These are phyloP conservation scores for Caenorhabditis remanei DNA, from an alignment of 1,140 invertebrate genomes.

Conservation along the genomic window DNA sequence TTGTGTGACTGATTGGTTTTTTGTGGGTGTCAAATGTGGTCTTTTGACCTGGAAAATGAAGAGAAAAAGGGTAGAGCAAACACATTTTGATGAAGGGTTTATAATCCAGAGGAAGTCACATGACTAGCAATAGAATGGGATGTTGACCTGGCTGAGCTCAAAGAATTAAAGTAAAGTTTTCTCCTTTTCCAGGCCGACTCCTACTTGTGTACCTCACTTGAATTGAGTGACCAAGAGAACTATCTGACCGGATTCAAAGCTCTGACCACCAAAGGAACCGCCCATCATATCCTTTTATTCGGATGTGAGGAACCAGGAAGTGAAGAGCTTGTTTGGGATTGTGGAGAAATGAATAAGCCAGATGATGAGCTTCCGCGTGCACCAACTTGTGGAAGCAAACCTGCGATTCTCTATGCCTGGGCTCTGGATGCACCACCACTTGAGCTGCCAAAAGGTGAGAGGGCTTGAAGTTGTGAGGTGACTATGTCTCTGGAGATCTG, in stretches of 20 bases:
- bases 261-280: conserved; percentile 89
- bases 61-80: too few relatives aligned
- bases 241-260: conserved; percentile 90
- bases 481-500: too few relatives aligned
- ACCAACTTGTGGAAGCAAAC: conserved; percentile 76
- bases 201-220: conserved; percentile 85
- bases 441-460: conserved; percentile 84
- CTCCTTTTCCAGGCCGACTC: conserved; percentile 84
- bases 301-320: conserved; percentile 89
- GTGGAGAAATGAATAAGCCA: conserved; percentile 87
- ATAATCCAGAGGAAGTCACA: too few relatives aligned
- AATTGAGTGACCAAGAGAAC: conserved; percentile 27
- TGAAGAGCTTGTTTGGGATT: conserved; percentile 87
- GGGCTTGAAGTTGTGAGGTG: neutral
- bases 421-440: conserved; percentile 91
- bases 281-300: conserved; percentile 96
- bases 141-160: too few relatives aligned
- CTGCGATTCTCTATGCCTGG: conserved; percentile 94
- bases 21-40: too few relatives aligned
- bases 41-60: too few relatives aligned
- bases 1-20: too few relatives aligned
- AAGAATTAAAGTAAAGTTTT: too few relatives aligned
- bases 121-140: too few relatives aligned
- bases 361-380: conserved; percentile 69
- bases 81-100: too few relatives aligned